phyloP scores from a whole-genome alignment of 2,113 vertebrate species.

The Cyanocitta stelleri region DNA sequence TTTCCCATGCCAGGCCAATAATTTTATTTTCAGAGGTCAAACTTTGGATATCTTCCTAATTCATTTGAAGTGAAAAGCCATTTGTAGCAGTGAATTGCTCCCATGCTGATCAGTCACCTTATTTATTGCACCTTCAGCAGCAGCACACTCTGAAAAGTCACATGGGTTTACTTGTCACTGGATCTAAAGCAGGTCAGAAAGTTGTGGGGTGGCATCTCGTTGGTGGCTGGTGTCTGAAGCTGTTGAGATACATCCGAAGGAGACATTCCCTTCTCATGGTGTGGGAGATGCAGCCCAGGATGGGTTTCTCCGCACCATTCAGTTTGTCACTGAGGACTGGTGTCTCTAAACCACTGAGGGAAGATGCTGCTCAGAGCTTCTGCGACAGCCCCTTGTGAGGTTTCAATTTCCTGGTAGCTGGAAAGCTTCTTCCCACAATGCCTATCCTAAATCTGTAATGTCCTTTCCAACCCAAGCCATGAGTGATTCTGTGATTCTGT shows the following conservation, averaged over 20 bases:
- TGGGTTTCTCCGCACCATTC: not conserved
- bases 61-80: not conserved
- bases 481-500: not conserved
- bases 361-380: not conserved
- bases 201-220: not conserved
- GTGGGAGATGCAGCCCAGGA: not conserved
- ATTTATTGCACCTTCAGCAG: not conserved
- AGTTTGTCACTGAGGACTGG: not conserved
- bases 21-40: conserved; percentile 13
- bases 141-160: not conserved
- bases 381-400: fast-evolving
- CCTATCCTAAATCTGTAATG: not conserved
- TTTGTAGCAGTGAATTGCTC: not conserved
- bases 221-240: not conserved
- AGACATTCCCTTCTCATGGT: fast-evolving
- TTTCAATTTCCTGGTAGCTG: not conserved
- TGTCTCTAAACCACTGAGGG: not conserved
- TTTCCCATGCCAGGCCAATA: not conserved
- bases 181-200: not conserved
- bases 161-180: not conserved
- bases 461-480: not conserved
- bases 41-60: not conserved
- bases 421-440: not conserved
- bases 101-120: not conserved
- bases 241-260: not conserved